Evolutionary conservation across 2,113 vertebrate genomes (phyloP), one percentile per base, ranked within the genome.

Genomic region (Tychaedon coryphoeus): DNA sequence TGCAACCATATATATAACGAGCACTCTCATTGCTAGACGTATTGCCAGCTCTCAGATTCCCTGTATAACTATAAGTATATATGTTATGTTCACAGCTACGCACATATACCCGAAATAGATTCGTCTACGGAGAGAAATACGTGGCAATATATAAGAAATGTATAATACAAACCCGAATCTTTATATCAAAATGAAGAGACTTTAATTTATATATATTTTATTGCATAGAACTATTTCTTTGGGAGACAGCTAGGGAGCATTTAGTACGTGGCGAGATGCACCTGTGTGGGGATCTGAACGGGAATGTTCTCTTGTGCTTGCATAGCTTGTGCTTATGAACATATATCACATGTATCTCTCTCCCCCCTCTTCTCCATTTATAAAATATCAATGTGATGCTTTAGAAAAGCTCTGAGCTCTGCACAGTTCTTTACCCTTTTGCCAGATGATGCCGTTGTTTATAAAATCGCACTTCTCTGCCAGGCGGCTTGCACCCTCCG

Each of bases 401-500:
- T 56, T 65, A 42, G 86, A 40, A 69, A 56, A 75, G 66, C 87
- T 87, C 57, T 9, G 62, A 75, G 91, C 86, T 48, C 48, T 45
- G 69, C 76, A 54, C 80, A 61, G 72, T 47, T 57, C 86, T 94
- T 83, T 73, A 56, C 67, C 54, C 91, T 75, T 93, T 69, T 86
- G 67, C 93, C 85, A 88, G 94, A 72, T 47, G 89, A 54, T 90
- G 89, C 91, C 28, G 88, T 33, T 85, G 85, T 92, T 95, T 71
- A 45, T 87, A 93, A 91, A 89, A 70, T 12, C 53, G 4, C 86
- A 57, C 66, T 86, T 65, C 82, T 78, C 77, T 43, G 85, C 65
- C 26, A 75, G 72, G 67, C 75, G 26, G 24, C 45, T 88, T 57
- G 58, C 88, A 47, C 96, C 64, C 82, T 86, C 88, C 88, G 7